Evolutionary conservation across 2,797 vertebrate species (phyloP), one percentile per base, ranked within the genome.

Genomic region (Babyrousa celebensis): DNA sequence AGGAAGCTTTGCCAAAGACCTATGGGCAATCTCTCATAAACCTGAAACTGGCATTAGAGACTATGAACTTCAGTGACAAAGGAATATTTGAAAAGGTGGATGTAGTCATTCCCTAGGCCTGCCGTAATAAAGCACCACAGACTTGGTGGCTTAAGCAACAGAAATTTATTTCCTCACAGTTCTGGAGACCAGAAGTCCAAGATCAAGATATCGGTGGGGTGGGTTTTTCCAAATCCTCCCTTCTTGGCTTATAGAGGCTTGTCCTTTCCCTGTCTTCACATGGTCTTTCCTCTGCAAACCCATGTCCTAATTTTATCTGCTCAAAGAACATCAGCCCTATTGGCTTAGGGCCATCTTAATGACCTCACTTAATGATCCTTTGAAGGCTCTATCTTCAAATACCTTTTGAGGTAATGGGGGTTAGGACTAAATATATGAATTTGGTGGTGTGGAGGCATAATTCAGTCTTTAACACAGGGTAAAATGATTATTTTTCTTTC

Each of bases 21-120:
- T 97, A 96, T 17, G 72, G 96, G 98, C 98, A 95, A 89, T 96
- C 98, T 98, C 97, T 86, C 97, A 96, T 95, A 98, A 98, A 97
- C 91, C 89, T 97, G 96, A 98, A 98, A 94, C 84, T 98, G 97
- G 97, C 89, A 71, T 67, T 68, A 87, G 82, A 27, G 67, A 71
- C 67, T 79, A 3, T 86, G 77, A 96, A 96, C 90, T 95, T 97
- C 52, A 1, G 18, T 63, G 82, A 96, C 86, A 96, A 97, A 98
- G 94, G 95, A 95, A 91, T 97, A 91, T 87, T 94, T 95, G 96
- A 94, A 93, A 89, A 88, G 56, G 80, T 85, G 87, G 90, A 91
- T 95, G 84, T 89, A 29, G 77, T 58, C 25, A 32, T 91, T 62
- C 65, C 36, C 77, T 40, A 56, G 12, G 58, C 74, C 48, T 43